A percentile compares a stretch with the other conserved stretches of the same genome.
phyloP scores from a whole-genome alignment of 2,888 invertebrate genomes.

The Thelaira solivaga region DNA sequence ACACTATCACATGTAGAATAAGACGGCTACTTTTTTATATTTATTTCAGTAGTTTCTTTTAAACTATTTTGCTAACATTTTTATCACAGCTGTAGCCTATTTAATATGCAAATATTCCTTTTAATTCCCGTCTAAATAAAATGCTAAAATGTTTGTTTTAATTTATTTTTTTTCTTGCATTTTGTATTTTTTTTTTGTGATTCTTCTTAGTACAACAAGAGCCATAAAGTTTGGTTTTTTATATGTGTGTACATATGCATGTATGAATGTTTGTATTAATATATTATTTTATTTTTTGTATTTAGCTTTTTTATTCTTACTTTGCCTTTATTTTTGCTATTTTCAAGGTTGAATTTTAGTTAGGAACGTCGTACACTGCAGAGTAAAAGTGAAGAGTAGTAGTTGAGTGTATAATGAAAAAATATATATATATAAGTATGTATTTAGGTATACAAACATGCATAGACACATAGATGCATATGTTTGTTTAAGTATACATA shows the following conservation, averaged over 20 bases:
- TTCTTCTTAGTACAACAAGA: neutral
- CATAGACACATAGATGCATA: neutral
- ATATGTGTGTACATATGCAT: neutral
- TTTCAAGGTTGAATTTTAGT: slow-evolving; percentile 73
- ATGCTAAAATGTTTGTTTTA: slow-evolving; percentile 40
- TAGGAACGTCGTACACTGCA: slow-evolving; percentile 31
- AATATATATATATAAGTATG: neutral
- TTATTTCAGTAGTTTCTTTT: neutral
- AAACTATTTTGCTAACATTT: neutral
- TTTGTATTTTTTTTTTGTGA: slow-evolving; percentile 15
- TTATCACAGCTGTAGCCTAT: neutral
- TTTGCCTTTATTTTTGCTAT: slow-evolving; percentile 68
- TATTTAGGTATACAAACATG: neutral
- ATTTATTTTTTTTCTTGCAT: slow-evolving; percentile 10
- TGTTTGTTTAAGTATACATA: neutral
- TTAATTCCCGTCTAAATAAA: slow-evolving; percentile 42
- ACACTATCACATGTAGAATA: too few species aligned
- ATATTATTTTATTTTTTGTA: slow-evolving; percentile 39
- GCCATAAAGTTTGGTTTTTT: slow-evolving; percentile 62
- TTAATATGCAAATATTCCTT: slow-evolving; percentile 28
- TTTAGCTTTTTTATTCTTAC: slow-evolving; percentile 69
- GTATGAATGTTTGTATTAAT: slow-evolving; percentile 5
- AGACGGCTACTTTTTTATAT: too few species aligned
- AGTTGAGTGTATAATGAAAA: slow-evolving; percentile 25
- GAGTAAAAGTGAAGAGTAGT: slow-evolving; percentile 32